Conservation (phyloP, 2,888 invertebrate genomes). For the Halocaridina rubra region DNA sequence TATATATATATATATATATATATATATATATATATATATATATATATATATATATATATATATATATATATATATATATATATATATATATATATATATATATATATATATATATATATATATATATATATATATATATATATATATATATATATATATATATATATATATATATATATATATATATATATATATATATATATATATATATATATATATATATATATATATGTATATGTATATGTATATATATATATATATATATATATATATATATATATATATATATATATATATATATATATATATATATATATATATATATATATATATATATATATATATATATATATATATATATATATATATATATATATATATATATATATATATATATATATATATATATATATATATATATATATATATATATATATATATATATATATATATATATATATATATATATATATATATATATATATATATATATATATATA, state of each 20-base stretch:
- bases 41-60: neutral
- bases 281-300: neutral
- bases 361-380: neutral
- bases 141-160: neutral
- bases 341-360: neutral
- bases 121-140: neutral
- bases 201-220: neutral
- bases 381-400: neutral
- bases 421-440: neutral
- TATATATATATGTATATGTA: neutral
- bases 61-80: neutral
- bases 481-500: neutral
- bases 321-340: neutral
- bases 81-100: neutral
- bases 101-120: neutral
- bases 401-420: neutral
- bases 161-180: neutral
- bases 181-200: neutral
- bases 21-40: neutral
- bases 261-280: neutral
- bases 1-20: neutral
- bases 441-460: neutral
- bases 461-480: neutral
- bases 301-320: neutral
- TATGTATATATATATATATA: neutral